Conservation (phyloP, 2,888 invertebrate species). For the Drosophila kuntzei region DNA sequence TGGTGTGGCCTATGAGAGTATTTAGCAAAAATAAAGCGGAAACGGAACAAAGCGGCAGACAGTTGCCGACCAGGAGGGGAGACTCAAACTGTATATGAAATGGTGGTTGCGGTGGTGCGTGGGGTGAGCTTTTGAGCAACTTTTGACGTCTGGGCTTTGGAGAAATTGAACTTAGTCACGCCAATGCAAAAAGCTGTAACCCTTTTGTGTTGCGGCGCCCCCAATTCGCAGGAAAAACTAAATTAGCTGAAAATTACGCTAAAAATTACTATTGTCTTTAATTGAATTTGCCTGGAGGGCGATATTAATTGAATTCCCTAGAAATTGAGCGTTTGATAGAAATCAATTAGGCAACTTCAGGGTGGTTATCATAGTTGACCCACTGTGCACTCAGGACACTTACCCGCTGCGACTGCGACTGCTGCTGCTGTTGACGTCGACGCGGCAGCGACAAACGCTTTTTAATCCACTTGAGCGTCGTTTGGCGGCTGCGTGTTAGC, state of each 20-base stretch:
- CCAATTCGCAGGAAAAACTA: constrained; percentile 65
- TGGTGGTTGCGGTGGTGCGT: constrained; percentile 7
- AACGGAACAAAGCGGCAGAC: constrained; percentile 77
- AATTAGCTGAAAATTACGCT: constrained; percentile 68
- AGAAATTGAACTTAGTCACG: constrained; percentile 74
- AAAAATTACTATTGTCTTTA: constrained; percentile 64
- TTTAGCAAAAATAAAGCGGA: constrained; percentile 61
- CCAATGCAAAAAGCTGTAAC: constrained; percentile 66
- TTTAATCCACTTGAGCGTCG: constrained; percentile 83
- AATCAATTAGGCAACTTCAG: constrained; percentile 34
- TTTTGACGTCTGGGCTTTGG: constrained; percentile 54
- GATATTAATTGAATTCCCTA: constrained; percentile 66
- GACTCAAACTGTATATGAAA: constrained; percentile 4
- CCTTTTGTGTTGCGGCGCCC: constrained; percentile 57
- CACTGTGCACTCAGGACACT: constrained; percentile 48
- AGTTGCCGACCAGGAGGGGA: constrained; percentile 37
- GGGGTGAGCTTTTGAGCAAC: constrained; percentile 47
- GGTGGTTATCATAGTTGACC: constrained; percentile 48
- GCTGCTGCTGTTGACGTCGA: constrained; percentile 48
- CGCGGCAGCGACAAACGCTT: constrained; percentile 70
- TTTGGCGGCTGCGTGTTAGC: constrained; percentile 72
- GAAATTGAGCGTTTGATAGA: constrained; percentile 44
- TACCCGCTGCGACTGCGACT: constrained; percentile 36
- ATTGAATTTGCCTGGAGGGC: constrained; percentile 61
- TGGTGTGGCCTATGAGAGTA: constrained; percentile 47